A percentile compares a stretch with the other conserved stretches of the same genome.
Conservation (phyloP, 2,113 vertebrate species). For the Sarotherodon lohbergeri region DNA sequence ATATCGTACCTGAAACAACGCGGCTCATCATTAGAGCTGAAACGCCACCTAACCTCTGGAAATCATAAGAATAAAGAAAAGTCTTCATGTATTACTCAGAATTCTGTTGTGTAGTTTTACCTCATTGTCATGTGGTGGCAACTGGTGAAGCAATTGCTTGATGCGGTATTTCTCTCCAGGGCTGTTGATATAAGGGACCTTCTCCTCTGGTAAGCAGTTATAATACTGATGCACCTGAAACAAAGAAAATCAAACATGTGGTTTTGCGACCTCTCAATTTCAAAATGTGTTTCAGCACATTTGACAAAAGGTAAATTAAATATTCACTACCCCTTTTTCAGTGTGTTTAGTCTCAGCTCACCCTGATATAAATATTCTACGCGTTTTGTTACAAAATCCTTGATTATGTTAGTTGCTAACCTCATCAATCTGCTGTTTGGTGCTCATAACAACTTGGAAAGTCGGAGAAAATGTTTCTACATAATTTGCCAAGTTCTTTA, state of each 20-base stretch:
- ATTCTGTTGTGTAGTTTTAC: conserved; percentile 53
- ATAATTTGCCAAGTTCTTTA: background rate
- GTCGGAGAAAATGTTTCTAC: background rate
- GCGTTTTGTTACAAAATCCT: background rate
- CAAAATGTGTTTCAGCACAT: background rate
- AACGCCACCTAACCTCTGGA: background rate
- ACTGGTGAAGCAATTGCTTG: conserved; percentile 93
- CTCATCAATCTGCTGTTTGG: background rate
- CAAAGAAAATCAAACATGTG: background rate
- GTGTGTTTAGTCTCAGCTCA: background rate
- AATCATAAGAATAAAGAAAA: background rate
- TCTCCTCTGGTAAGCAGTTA: conserved; percentile 94
- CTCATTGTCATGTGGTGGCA: conserved; percentile 98
- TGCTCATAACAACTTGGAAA: background rate
- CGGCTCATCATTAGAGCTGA: background rate
- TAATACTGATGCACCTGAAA: conserved; percentile 97
- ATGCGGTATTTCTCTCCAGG: conserved; percentile 93
- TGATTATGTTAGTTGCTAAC: background rate
- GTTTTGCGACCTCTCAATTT: background rate
- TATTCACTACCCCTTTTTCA: background rate
- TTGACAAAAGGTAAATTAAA: background rate
- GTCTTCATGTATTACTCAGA: background rate
- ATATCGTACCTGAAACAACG: conserved; percentile 82
- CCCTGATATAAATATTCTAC: background rate
- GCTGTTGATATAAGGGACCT: conserved; percentile 97